phyloP scores from a whole-genome alignment of 92 coral and sea anemone genomes.

The Phenganax stokvisi region DNA sequence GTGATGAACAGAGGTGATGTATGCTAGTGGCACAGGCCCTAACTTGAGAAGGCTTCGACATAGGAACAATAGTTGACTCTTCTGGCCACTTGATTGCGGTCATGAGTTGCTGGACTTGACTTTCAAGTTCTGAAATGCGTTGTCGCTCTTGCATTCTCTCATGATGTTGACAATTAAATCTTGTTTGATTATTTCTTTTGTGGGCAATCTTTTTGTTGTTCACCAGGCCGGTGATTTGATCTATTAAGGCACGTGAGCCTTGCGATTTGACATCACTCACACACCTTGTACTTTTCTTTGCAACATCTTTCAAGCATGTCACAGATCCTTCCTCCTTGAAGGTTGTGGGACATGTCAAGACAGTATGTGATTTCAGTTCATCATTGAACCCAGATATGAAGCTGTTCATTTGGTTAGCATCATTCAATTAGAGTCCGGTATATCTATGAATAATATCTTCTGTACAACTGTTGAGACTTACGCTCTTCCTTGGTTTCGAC shows the following conservation, averaged over 20 bases:
- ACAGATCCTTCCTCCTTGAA: neutral
- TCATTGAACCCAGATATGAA: conserved; percentile 1
- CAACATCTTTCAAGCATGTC: conserved; percentile 8
- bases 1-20: conserved; percentile 12
- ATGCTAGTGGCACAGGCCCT: neutral
- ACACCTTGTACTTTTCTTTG: conserved; percentile 1
- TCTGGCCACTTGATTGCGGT: neutral
- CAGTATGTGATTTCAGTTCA: neutral
- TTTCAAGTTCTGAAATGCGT: conserved; percentile 6
- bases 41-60: neutral
- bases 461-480: no score
- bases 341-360: neutral
- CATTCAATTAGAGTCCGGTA: no score
- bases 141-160: neutral
- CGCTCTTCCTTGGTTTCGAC: no score
- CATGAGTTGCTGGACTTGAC: conserved; percentile 13
- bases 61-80: neutral
- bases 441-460: no score
- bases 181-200: neutral
- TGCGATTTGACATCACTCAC: neutral
- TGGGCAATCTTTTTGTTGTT: neutral
- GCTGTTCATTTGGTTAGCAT: no score
- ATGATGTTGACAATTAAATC: neutral
- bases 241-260: neutral
- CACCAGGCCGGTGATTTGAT: neutral